phyloP scores from a whole-genome alignment of 1,140 invertebrate genomes.

The Panulirus ornatus region DNA sequence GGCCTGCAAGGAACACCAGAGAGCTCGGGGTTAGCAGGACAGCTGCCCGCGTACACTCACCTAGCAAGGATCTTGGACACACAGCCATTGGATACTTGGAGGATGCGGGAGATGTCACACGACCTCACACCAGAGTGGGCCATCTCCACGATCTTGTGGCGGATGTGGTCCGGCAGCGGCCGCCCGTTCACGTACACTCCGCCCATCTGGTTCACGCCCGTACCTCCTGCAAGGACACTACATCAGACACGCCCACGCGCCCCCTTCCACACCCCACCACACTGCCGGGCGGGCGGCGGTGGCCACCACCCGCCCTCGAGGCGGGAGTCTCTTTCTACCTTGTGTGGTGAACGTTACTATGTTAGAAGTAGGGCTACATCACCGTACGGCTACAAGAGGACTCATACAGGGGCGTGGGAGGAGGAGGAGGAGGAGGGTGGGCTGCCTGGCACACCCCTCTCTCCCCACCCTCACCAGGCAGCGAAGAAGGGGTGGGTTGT shows the following conservation, averaged over 20 bases:
- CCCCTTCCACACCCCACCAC: slow-evolving; percentile 23
- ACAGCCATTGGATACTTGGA: slow-evolving; percentile 71
- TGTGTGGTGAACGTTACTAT: too few relatives aligned
- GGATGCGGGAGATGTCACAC: slow-evolving; percentile 68
- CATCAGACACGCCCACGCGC: slow-evolving; percentile 55
- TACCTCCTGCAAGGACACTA: slow-evolving; percentile 66
- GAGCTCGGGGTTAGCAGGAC: slow-evolving; percentile 60
- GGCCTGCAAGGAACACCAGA: slow-evolving; percentile 76
- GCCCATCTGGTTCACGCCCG: slow-evolving; percentile 71
- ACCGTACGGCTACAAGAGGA: too few relatives aligned
- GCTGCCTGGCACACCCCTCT: too few relatives aligned
- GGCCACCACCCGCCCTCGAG: slow-evolving; percentile 22
- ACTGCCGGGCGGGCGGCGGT: background rate
- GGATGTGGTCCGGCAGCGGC: slow-evolving; percentile 68
- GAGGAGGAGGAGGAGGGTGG: too few relatives aligned
- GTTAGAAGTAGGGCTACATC: too few relatives aligned
- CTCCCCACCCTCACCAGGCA: too few relatives aligned
- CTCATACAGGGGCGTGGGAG: too few relatives aligned
- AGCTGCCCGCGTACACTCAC: slow-evolving; percentile 60
- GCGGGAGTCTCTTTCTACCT: too few relatives aligned
- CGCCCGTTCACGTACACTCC: slow-evolving; percentile 68
- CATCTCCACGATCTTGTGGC: slow-evolving; percentile 70
- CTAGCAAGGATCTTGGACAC: slow-evolving; percentile 71
- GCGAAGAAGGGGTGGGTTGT: too few relatives aligned
- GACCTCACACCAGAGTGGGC: slow-evolving; percentile 67